These are phyloP conservation scores for Eupleurogrammus muticus DNA, from an alignment of 2,797 vertebrate genomes.

Conservation along the genomic window DNA sequence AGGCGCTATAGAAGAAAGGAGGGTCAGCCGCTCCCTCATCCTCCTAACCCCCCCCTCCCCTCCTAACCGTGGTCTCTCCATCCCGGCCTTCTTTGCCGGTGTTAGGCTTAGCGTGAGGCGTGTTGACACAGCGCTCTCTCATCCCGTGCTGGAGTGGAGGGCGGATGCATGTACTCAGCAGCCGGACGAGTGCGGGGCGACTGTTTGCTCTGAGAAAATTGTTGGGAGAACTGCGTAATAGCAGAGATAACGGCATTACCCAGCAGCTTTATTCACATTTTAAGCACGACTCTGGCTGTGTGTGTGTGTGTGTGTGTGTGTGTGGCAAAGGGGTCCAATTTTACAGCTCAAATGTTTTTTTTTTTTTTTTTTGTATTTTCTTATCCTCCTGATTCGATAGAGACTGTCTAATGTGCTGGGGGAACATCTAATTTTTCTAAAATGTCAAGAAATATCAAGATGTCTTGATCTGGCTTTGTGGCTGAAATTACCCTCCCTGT, in stretches of 20 bases:
- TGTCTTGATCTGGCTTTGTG: constrained; percentile 61
- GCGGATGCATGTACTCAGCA: constrained; percentile 12
- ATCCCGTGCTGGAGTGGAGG: constrained; percentile 24
- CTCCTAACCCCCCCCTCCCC: constrained; percentile 24
- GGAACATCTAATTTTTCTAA: constrained; percentile 54
- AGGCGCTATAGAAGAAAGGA: constrained; percentile 32
- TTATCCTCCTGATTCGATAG: constrained; percentile 28
- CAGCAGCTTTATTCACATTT: constrained; percentile 28
- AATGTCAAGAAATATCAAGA: constrained; percentile 77
- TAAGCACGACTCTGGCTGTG: background rate
- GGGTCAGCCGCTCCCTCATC: constrained; percentile 66
- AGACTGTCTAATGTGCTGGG: constrained; percentile 25
- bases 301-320: constrained; percentile 1
- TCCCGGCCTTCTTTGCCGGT: constrained; percentile 15
- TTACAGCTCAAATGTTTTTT: constrained; percentile 36
- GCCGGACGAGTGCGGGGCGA: background rate
- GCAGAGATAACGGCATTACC: constrained; percentile 14
- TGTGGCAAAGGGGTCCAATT: background rate
- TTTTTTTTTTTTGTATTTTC: no score
- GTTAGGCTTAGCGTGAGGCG: constrained; percentile 36
- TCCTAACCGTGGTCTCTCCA: background rate
- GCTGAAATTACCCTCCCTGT: constrained; percentile 26
- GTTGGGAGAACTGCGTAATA: background rate
- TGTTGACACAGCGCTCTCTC: constrained; percentile 44
- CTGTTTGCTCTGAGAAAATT: constrained; percentile 36